A percentile compares a stretch with the other conserved stretches of the same genome.
phyloP scores from a whole-genome alignment of 2,113 vertebrate species.

The Sturnira hondurensis region DNA sequence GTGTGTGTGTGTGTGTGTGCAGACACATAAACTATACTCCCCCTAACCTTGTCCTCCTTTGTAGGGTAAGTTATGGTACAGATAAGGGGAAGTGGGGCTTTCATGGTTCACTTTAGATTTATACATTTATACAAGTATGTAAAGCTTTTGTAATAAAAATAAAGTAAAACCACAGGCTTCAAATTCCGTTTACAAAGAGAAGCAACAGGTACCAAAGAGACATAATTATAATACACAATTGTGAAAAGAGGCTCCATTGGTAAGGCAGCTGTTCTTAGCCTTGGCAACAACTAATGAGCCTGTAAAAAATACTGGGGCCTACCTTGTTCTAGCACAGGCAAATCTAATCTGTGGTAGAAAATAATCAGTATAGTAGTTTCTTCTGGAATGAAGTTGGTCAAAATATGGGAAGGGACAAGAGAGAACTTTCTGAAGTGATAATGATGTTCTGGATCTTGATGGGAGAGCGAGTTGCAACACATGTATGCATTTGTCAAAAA shows the following conservation, averaged over 20 bases:
- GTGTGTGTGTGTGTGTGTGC: not conserved
- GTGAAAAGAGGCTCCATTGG: not conserved
- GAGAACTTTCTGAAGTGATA: not conserved
- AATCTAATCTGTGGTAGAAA: not conserved
- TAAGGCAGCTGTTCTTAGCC: not conserved
- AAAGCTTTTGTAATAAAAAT: not conserved
- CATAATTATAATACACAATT: not conserved
- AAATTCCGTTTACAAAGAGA: not conserved
- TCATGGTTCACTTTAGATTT: not conserved
- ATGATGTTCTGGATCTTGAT: not conserved
- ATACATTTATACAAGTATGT: not conserved
- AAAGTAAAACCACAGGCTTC: not conserved
- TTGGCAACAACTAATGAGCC: not conserved
- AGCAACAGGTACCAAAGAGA: not conserved
- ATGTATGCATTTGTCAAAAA: not conserved
- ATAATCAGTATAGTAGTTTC: not conserved
- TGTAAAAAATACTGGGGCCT: not conserved
- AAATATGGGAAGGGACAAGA: not conserved
- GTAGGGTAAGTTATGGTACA: not conserved
- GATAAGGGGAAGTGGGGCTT: not conserved
- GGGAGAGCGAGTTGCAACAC: not conserved
- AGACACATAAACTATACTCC: not conserved
- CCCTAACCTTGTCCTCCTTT: not conserved
- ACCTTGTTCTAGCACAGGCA: not conserved
- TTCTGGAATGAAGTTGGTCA: not conserved